Evolutionary conservation across 1,140 invertebrate species (phyloP), one percentile per base, ranked within the genome.

Genomic region (Acromyrmex echinatior): DNA sequence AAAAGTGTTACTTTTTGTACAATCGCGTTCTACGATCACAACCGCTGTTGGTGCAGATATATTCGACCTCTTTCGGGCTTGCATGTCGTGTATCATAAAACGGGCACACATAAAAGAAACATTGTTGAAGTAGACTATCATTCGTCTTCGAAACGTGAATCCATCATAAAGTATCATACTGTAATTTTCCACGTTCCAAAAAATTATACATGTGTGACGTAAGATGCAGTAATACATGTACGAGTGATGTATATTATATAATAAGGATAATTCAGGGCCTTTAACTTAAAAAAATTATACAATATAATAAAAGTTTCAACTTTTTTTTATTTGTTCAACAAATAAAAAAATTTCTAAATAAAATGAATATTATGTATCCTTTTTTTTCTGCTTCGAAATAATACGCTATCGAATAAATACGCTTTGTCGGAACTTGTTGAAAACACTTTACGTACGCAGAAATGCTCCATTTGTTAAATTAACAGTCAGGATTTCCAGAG

Each of bases 11-110:
- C 60, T 84, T 87, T 88, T 88, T 84, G 45, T 58, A 60, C 68
- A 49, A 51, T 18, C 49, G 18, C 14, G 21, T 28, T 77, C 12
- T 51, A 81, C 56, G 66, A 77, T 88, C 78, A 60, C 49, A 77
- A 65, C 18, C 35, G 21, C 12, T 49, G n/a, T 21, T 66, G 28
- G 76, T 68, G 71, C 16, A 53, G 66, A 68, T 76, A 68, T 76
- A 60, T 82, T 88, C 77, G 78, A 88, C 35, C 78, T 82, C 80
- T 84, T 87, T 88, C 77, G 39, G 25, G 45, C 21, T 87, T 58
- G 85, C 53, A 77, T 87, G 56, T 88, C 39, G 56, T 56, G 70
- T 65, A 25, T 77, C 56, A 49, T 74, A 82, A 82, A 87, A 31
- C 45, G 56, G 9, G 51, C 58, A 62, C 35, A 53, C 49, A 87